phyloP scores from a whole-genome alignment of 2,888 invertebrate species.

The Kuschelorhynchus macadamiae region DNA sequence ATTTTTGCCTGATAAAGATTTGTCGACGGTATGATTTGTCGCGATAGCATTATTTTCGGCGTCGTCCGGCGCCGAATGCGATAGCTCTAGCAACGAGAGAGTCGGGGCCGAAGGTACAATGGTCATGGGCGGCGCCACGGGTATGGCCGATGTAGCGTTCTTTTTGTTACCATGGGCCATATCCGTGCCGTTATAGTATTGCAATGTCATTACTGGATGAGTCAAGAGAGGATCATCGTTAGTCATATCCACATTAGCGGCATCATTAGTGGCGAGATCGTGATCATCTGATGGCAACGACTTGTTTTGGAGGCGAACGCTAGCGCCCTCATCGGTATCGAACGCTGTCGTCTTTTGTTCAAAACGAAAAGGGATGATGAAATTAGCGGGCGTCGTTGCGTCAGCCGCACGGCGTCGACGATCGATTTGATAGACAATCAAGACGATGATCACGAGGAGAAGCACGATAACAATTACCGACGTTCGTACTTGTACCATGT shows the following conservation, averaged over 20 bases:
- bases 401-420: conserved; percentile 5
- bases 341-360: background rate
- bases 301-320: background rate
- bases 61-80: background rate
- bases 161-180: background rate
- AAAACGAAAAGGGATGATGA: background rate
- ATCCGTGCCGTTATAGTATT: too few relatives aligned
- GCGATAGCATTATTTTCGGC: background rate
- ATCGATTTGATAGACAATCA: background rate
- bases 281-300: background rate
- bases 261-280: background rate
- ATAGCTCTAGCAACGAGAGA: background rate
- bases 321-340: background rate
- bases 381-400: background rate
- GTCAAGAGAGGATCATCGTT: too few relatives aligned
- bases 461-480: background rate
- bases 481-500: conserved; percentile 4
- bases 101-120: conserved; percentile 1
- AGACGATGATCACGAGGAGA: background rate
- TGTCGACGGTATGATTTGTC: conserved; percentile 4
- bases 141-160: conserved; percentile 1
- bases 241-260: too few relatives aligned
- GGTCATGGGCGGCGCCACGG: conserved; percentile 6
- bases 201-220: too few relatives aligned
- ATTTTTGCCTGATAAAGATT: background rate